Evolutionary conservation across 1,140 invertebrate species (phyloP), one percentile per base, ranked within the genome.

Genomic region (Lerema accius): DNA sequence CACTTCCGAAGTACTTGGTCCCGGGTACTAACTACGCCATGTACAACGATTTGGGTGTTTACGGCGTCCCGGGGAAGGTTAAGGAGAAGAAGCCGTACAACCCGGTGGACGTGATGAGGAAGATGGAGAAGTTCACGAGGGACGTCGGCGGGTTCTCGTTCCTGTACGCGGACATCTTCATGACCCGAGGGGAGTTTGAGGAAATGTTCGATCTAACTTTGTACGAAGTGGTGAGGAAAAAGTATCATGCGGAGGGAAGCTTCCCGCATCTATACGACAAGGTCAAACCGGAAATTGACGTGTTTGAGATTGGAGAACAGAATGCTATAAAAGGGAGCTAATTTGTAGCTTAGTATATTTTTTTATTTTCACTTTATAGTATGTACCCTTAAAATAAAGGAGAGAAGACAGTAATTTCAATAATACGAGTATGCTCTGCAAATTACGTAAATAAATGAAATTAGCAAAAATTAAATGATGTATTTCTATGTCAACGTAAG

Each of bases 251-350:
- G 64, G 87, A 93, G 55, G 92, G 93, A 5, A 95, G 96, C 0
- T 97, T 97, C 78, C 96, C 96, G 0, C 95, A 96, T 76, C 92
- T 97, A 0, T 97, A 96, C 78, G 95, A 96, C 63, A 97, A 97
- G 88, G 94, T 97, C 1, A 95, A 94, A 67, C 94, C 94, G 0
- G 94, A 95, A 84, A 93, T 95, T 39, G 93, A 95, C 77, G 94
- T 95, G 7, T 92, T 94, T 66, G 82, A 92, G 76, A 90, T 95
- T 19, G 94, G 93, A 1, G 91, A 93, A 67, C 92, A 93, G 63
- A 91, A 92, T 73, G 95, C 92, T 13, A 89, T 95, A 13, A 49
- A 50, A 49, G 35, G 40, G n/a, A 11, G 0, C 4, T 39, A 40
- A 16, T 89, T 51, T 88, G 9, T 51, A 10, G 3, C 28, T 7